These are phyloP conservation scores for Chiroxiphia lanceolata DNA, from an alignment of 2,797 vertebrate genomes.

Conservation along the genomic window DNA sequence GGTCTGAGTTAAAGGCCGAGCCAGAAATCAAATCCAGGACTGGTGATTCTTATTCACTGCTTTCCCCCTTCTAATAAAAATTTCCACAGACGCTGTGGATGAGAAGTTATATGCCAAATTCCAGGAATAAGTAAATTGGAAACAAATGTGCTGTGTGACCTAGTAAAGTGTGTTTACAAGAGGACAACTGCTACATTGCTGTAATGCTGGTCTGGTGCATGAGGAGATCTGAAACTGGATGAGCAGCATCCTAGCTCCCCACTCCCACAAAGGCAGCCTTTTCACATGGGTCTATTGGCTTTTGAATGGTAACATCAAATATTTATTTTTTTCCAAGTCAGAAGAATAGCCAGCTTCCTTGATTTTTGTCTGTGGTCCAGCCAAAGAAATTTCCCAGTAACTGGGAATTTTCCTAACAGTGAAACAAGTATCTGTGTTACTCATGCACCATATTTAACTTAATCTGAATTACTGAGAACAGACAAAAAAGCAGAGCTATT, in stretches of 20 bases:
- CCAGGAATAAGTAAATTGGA: constrained; percentile 40
- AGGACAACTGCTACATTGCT: background rate
- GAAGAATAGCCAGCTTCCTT: background rate
- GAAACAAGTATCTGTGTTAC: background rate
- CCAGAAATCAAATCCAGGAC: background rate
- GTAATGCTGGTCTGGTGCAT: background rate
- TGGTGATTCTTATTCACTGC: background rate
- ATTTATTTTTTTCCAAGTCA: background rate
- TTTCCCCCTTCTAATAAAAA: constrained; percentile 23
- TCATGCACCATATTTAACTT: background rate
- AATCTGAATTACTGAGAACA: background rate
- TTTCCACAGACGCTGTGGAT: background rate
- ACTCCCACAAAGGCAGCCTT: background rate
- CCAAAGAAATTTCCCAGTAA: background rate
- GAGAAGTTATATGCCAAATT: background rate
- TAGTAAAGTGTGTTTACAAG: constrained; percentile 3
- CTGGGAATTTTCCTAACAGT: background rate
- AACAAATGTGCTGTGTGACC: constrained; percentile 24
- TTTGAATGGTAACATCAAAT: background rate
- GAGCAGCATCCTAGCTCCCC: background rate
- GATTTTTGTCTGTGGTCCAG: background rate
- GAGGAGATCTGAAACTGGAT: background rate
- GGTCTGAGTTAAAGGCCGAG: background rate
- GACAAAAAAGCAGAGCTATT: background rate
- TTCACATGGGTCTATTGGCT: background rate